Evolutionary conservation across 2,113 vertebrate species (phyloP).

Genomic region (Ptilorrhoa leucosticta): DNA sequence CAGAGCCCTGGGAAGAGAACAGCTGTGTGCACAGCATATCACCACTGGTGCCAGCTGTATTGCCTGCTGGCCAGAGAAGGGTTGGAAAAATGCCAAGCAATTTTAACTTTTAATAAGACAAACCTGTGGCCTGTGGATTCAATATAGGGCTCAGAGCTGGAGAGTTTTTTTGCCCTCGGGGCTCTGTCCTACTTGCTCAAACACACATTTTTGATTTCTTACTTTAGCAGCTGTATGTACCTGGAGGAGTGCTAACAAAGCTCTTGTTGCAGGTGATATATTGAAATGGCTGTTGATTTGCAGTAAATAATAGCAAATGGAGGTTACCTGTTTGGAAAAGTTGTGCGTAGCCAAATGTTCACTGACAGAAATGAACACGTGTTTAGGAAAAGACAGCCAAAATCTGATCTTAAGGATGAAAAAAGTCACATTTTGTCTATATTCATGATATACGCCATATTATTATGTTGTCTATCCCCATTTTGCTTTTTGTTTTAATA

Average conservation of each 20-base stretch:
- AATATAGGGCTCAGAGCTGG: neutral
- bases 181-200: neutral
- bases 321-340: neutral
- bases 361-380: neutral
- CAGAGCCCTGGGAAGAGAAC: neutral
- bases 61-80: neutral
- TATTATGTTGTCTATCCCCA: neutral
- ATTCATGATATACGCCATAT: neutral
- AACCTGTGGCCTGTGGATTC: neutral
- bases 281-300: neutral
- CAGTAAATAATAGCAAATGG: neutral
- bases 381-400: neutral
- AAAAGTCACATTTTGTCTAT: neutral
- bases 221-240: neutral
- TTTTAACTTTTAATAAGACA: conserved; percentile 11
- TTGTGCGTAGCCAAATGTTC: neutral
- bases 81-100: neutral
- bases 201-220: neutral
- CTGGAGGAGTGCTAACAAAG: neutral
- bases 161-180: neutral
- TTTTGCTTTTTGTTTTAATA: neutral
- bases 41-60: neutral
- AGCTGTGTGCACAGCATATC: neutral
- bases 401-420: neutral
- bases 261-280: neutral